A percentile compares a stretch with the other conserved stretches of the same genome.
These are phyloP conservation scores for Dyspetes luteomarginatus DNA, from an alignment of 2,888 invertebrate species.

Conservation along the genomic window DNA sequence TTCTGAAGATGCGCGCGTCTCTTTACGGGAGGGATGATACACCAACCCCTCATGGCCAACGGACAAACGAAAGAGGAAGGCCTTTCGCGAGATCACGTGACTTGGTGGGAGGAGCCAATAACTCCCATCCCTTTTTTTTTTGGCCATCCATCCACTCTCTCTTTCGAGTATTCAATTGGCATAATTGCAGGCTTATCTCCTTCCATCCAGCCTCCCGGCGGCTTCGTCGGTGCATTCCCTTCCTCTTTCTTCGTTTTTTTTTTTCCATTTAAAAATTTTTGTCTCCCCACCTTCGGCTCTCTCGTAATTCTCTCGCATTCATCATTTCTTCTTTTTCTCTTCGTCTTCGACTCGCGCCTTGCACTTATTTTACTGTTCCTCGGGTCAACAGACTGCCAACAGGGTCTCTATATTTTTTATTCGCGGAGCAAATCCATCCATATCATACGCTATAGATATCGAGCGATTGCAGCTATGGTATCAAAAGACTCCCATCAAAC, in stretches of 20 bases:
- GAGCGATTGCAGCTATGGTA: too few species aligned
- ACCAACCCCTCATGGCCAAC: conserved; percentile 59
- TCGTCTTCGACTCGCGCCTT: background rate
- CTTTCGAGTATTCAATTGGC: conserved; percentile 76
- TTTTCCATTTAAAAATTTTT: background rate
- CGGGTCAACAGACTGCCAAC: background rate
- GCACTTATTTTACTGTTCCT: background rate
- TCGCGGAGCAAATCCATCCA: too few species aligned
- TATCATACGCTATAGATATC: too few species aligned
- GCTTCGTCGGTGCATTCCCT: conserved; percentile 66
- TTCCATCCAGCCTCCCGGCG: conserved; percentile 73
- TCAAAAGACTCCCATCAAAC: too few species aligned
- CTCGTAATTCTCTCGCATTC: conserved; percentile 35
- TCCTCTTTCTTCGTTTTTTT: conserved; percentile 54
- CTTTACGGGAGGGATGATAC: conserved; percentile 59
- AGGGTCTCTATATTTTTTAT: background rate
- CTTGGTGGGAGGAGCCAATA: conserved; percentile 79
- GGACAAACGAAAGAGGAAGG: conserved; percentile 68
- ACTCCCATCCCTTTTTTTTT: conserved; percentile 72
- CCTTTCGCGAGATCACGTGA: conserved; percentile 77
- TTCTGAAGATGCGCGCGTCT: conserved; percentile 51
- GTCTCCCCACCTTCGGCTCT: conserved; percentile 28
- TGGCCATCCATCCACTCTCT: conserved; percentile 57
- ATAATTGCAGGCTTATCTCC: conserved; percentile 79
- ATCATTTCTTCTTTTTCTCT: conserved; percentile 50